phyloP scores from a whole-genome alignment of 2,888 invertebrate species.

The Himalopsyche japonica region DNA sequence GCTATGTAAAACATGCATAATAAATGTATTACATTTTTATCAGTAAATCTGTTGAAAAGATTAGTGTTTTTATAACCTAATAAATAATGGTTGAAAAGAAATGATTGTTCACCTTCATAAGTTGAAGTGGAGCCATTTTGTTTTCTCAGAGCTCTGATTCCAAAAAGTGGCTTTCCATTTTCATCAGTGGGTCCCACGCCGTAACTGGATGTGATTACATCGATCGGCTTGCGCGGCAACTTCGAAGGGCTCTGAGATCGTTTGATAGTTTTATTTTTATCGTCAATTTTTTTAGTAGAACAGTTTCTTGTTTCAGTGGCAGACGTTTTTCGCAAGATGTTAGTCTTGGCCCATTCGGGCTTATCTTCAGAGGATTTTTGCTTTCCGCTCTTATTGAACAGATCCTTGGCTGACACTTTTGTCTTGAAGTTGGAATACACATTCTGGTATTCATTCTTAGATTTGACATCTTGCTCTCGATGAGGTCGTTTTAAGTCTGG shows the following conservation, averaged over 20 bases:
- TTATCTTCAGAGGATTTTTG: constrained; percentile 55
- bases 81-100: background rate
- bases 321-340: constrained; percentile 61
- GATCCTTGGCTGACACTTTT: constrained; percentile 44
- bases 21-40: no score
- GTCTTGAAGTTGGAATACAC: constrained; percentile 34
- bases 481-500: constrained; percentile 48
- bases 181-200: constrained; percentile 83
- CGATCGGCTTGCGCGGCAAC: constrained; percentile 56
- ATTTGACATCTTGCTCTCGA: constrained; percentile 45
- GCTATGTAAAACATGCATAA: no score
- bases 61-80: no score
- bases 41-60: no score
- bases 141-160: constrained; percentile 71
- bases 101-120: constrained; percentile 62
- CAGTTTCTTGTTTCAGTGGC: constrained; percentile 48
- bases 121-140: constrained; percentile 62
- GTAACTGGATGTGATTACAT: constrained; percentile 78
- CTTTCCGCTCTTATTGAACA: constrained; percentile 49
- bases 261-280: constrained; percentile 51
- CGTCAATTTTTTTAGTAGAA: constrained; percentile 52
- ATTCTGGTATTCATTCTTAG: constrained; percentile 40
- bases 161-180: constrained; percentile 77
- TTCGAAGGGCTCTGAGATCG: constrained; percentile 53
- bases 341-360: constrained; percentile 66